Conservation (phyloP, 2,888 invertebrate genomes). For the Metallyticus violacea region DNA sequence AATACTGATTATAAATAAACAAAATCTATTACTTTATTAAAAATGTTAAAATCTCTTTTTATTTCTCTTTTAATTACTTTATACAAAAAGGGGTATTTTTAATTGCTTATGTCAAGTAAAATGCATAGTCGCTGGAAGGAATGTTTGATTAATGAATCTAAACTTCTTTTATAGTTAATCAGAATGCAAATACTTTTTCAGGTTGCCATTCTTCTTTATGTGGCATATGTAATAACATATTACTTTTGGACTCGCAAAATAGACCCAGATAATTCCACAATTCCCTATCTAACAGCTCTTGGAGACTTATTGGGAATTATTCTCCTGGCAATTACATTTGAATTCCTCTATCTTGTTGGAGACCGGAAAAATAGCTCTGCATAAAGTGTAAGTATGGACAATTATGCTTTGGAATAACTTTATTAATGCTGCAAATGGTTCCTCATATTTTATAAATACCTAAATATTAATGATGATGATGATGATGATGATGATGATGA, state of each 20-base stretch:
- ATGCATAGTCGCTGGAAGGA: too few species aligned
- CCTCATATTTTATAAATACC: neutral
- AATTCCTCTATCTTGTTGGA: constrained; percentile 67
- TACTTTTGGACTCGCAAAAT: constrained; percentile 78
- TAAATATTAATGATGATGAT: neutral
- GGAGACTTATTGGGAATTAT: constrained; percentile 86
- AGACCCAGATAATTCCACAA: constrained; percentile 87
- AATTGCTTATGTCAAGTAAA: too few species aligned
- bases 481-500: too few species aligned
- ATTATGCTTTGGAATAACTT: neutral
- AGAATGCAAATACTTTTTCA: too few species aligned
- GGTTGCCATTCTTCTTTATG: constrained; percentile 69
- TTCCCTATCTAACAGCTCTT: constrained; percentile 85
- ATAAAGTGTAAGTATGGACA: neutral
- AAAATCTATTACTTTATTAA: too few species aligned
- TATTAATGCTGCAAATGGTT: neutral
- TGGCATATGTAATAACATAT: constrained; percentile 76
- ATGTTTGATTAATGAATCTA: too few species aligned
- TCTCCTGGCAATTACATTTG: constrained; percentile 69
- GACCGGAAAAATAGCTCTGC: constrained; percentile 44
- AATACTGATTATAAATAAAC: too few species aligned
- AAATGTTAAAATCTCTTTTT: too few species aligned
- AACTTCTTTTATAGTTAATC: too few species aligned
- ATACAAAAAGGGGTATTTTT: too few species aligned
- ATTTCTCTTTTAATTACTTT: too few species aligned